Evolutionary conservation across 2,113 vertebrate species (phyloP).

Genomic region (Alaudala cheleensis): DNA sequence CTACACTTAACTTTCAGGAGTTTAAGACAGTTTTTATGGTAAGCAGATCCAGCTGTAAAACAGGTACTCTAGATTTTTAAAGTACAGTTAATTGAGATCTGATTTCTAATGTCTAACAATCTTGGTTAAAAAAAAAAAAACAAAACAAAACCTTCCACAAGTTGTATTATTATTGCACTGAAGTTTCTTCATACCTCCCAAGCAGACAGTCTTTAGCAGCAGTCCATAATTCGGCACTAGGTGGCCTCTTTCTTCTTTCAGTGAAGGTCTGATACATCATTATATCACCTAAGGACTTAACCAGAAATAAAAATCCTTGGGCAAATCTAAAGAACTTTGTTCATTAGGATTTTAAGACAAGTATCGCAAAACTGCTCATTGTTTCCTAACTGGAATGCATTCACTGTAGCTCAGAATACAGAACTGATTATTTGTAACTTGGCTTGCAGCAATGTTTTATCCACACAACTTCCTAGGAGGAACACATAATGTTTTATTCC

Average conservation of each 20-base stretch:
- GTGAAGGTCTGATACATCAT: background rate
- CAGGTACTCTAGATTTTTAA: background rate
- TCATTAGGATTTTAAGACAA: background rate
- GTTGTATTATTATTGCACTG: background rate
- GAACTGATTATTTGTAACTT: background rate
- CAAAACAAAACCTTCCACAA: background rate
- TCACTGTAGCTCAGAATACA: background rate
- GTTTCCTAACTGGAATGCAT: background rate
- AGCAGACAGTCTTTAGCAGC: background rate
- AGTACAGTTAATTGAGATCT: background rate
- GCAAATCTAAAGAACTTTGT: background rate
- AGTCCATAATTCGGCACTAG: background rate
- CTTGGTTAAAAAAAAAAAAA: no score
- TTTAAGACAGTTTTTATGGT: background rate
- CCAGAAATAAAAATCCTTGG: background rate
- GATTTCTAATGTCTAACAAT: background rate
- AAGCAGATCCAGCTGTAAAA: background rate
- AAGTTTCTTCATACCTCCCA: background rate
- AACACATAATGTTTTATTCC: background rate
- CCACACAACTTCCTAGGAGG: background rate
- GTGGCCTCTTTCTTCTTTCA: constrained; percentile 26
- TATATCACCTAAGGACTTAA: background rate
- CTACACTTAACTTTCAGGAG: background rate
- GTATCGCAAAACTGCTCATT: background rate
- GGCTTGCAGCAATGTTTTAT: background rate